Evolutionary conservation across 2,888 invertebrate species (phyloP), one percentile per base, ranked within the genome.

Genomic region (Neuroscelio doddi): DNA sequence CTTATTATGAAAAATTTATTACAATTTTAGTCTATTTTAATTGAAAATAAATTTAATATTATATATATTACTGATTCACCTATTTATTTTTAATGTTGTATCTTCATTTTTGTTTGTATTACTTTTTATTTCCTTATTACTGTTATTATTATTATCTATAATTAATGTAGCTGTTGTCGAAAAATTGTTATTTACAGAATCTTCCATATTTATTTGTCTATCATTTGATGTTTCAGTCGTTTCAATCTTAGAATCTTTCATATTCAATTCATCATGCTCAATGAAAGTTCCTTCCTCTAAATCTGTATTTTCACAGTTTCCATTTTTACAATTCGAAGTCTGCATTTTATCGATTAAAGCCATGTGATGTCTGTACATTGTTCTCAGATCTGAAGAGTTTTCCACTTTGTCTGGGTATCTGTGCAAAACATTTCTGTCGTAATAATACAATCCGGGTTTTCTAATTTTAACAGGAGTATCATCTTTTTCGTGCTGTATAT

Each of bases 381-480:
- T 16, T 15, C n/a, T 8, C 9, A 27, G 14, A 1, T 42, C 45
- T 1, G 45, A 55, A 14, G 49, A 27, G 49, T 47, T 50, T 41
- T 36, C 46, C 3, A 12, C 7, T 8, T 51, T 44, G 24, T 69
- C 70, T 0, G 76, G 76, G 64, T 78, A 79, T 21, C 71, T 70
- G 30, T 65, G 62, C 14, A 78, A 47, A 24, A 78, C 68, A 29
- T 75, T 79, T 42, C 62, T 73, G 4, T 77, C 74, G 39, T 77
- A 79, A 64, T 79, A 79, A 59, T 72, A 76, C 10, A 77, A 72
- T 1, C 73, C 74, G 3, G 71, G 70, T 36, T 46, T 67, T 16
- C 49, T 45, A 3, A 9, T 24, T 15, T 17, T 16, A 36, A 10
- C 12, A 16, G n/a, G n/a, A n/a, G n/a, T n/a, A n/a, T 32, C 36